A percentile compares a stretch with the other conserved stretches of the same genome.
Conservation (phyloP, 2,888 invertebrate species). For the Coelinius sp. region DNA sequence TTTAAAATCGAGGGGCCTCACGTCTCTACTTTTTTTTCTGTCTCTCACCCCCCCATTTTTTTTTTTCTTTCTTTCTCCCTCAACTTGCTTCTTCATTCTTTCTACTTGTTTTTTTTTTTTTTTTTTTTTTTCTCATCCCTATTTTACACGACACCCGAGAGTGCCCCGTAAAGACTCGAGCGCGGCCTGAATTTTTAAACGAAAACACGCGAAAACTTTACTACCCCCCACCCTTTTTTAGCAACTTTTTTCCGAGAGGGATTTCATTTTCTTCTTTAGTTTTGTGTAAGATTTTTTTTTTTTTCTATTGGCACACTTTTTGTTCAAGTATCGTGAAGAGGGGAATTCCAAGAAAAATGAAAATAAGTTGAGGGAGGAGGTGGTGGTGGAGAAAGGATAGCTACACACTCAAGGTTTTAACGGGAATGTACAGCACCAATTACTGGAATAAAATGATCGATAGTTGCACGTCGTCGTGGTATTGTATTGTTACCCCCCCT, state of each 20-base stretch:
- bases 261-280: background rate
- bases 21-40: background rate
- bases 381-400: background rate
- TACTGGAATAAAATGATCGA: slow-evolving; percentile 24
- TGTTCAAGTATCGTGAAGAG: slow-evolving; percentile 1
- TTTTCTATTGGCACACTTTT: background rate
- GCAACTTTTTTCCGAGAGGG: slow-evolving; percentile 28
- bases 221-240: slow-evolving; percentile 8
- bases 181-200: slow-evolving; percentile 38
- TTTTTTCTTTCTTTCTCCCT: background rate
- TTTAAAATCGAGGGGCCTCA: slow-evolving; percentile 11
- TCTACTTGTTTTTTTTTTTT: slow-evolving; percentile 18
- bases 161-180: slow-evolving; percentile 37
- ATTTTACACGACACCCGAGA: slow-evolving; percentile 33
- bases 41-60: background rate
- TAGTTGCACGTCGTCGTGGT: slow-evolving; percentile 15
- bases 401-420: slow-evolving; percentile 10
- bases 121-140: slow-evolving; percentile 23
- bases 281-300: background rate
- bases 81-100: slow-evolving; percentile 25
- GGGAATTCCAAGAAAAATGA: background rate
- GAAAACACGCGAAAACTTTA: slow-evolving; percentile 32
- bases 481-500: background rate
- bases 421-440: slow-evolving; percentile 15
- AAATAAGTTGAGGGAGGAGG: background rate